Percentiles rank a stretch among this genome's conserved stretches.
These are phyloP conservation scores for Osmerus mordax DNA, from an alignment of 2,113 vertebrate genomes.

Conservation along the genomic window DNA sequence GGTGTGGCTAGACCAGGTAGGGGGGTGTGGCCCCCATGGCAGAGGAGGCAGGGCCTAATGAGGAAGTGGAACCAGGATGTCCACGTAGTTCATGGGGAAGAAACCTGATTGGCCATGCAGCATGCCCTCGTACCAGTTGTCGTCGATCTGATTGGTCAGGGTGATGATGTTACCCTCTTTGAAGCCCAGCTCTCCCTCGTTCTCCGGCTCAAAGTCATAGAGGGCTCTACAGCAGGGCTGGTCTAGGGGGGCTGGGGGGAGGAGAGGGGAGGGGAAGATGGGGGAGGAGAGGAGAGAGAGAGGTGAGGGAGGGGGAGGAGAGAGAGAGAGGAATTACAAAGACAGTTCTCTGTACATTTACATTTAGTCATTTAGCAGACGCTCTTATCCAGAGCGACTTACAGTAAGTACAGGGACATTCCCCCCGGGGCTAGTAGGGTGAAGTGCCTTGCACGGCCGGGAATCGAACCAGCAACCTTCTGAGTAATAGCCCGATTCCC, in stretches of 20 bases:
- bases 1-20: constrained; percentile 41
- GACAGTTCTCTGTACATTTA: constrained; percentile 61
- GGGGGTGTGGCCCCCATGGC: constrained; percentile 9
- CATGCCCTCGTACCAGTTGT: constrained; percentile 98
- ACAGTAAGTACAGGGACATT: too few relatives aligned
- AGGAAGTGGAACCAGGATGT: constrained; percentile 92
- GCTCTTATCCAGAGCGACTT: constrained; percentile 19
- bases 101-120: constrained; percentile 94
- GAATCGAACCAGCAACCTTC: too few relatives aligned
- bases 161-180: constrained; percentile 93
- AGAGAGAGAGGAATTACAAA: too few relatives aligned
- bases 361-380: constrained; percentile 61
- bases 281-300: constrained; percentile 37
- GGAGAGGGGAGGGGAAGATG: neutral
- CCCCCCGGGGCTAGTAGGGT: too few relatives aligned
- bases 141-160: constrained; percentile 94
- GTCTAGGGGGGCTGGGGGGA: constrained; percentile 77
- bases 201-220: constrained; percentile 95
- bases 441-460: too few relatives aligned
- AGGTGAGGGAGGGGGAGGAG: neutral
- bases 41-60: constrained; percentile 69
- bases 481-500: too few relatives aligned
- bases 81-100: constrained; percentile 96
- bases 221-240: constrained; percentile 92
- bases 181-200: constrained; percentile 93